These are phyloP conservation scores for Rana temporaria DNA, from an alignment of 2,113 vertebrate species.

Conservation along the genomic window DNA sequence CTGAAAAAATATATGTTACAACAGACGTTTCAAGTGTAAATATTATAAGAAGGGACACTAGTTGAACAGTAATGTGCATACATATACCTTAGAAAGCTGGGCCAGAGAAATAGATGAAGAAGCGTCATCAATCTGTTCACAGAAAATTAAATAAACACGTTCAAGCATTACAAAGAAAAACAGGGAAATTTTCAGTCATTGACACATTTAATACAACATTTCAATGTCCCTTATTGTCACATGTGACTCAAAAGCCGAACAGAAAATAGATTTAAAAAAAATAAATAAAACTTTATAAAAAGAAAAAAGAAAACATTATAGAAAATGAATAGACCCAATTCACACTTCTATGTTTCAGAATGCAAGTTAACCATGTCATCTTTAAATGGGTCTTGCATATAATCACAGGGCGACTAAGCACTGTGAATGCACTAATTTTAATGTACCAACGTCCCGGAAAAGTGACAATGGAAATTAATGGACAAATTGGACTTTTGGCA, in stretches of 20 bases:
- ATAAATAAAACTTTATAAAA: background rate
- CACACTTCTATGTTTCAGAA: background rate
- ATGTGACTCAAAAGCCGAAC: slow-evolving; percentile 50
- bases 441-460: no score
- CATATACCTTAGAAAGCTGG: slow-evolving; percentile 93
- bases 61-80: slow-evolving; percentile 67
- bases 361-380: no score
- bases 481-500: no score
- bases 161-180: slow-evolving; percentile 83
- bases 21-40: background rate
- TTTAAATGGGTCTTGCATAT: no score
- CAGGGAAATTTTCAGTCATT: slow-evolving; percentile 58
- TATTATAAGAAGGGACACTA: background rate
- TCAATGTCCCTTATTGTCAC: background rate
- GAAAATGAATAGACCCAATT: background rate
- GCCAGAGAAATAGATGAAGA: slow-evolving; percentile 87
- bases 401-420: no score
- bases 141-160: slow-evolving; percentile 88
- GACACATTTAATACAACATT: background rate
- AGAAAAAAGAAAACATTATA: background rate
- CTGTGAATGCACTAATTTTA: no score
- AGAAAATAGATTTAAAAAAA: background rate
- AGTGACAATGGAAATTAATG: no score
- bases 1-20: background rate
- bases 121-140: slow-evolving; percentile 93